Percentiles rank a stretch among this genome's conserved stretches.
phyloP scores from a whole-genome alignment of 2,888 invertebrate genomes.

The Tolmerus cingulatus region DNA sequence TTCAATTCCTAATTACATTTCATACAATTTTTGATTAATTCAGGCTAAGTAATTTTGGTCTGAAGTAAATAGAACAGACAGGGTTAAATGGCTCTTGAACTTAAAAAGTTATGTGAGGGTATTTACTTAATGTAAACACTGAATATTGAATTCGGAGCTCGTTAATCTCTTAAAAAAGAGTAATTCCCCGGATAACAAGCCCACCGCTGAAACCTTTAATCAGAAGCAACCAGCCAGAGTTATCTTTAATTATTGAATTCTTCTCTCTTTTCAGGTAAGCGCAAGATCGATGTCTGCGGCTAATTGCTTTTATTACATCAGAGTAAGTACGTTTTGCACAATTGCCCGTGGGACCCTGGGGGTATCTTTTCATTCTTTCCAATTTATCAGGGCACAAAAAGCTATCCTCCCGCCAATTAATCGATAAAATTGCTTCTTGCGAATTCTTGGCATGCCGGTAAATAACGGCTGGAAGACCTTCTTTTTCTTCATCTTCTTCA shows the following conservation, averaged over 20 bases:
- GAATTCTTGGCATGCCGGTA: conserved; percentile 13
- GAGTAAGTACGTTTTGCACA: conserved; percentile 28
- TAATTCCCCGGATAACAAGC: not conserved
- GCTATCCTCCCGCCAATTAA: conserved; percentile 1
- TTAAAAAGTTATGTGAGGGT: not conserved
- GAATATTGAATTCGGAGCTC: not conserved
- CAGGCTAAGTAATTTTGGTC: not conserved
- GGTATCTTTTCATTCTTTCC: conserved; percentile 4
- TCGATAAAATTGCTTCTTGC: conserved; percentile 26
- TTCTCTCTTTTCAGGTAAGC: conserved; percentile 18
- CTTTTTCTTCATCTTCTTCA: not conserved
- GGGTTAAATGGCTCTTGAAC: not conserved
- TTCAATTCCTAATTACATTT: too few species aligned
- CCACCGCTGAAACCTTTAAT: not conserved
- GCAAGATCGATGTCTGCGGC: not conserved
- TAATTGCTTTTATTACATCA: conserved; percentile 29
- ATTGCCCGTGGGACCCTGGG: not conserved
- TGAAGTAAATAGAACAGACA: too few species aligned
- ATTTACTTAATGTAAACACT: not conserved
- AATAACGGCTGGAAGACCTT: not conserved
- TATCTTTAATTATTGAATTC: not conserved
- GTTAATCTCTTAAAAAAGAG: not conserved
- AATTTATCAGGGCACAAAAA: conserved; percentile 17
- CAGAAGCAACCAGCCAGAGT: not conserved
- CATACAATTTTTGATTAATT: not conserved